These are phyloP conservation scores for Bombus confusus DNA, from an alignment of 1,140 invertebrate species.

Conservation along the genomic window DNA sequence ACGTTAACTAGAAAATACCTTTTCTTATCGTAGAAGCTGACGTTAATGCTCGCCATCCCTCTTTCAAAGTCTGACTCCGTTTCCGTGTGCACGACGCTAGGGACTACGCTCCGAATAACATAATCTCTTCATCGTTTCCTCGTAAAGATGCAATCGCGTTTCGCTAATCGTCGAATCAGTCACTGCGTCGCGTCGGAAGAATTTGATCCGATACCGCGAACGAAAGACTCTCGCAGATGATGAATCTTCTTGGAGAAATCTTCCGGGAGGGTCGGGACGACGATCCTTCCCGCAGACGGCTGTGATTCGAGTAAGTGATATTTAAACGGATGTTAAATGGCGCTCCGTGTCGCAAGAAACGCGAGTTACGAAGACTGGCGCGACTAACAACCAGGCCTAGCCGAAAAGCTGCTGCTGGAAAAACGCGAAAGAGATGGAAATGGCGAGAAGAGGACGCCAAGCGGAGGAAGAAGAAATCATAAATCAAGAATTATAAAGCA, in stretches of 20 bases:
- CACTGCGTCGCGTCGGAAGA: not conserved
- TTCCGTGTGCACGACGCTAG: no score
- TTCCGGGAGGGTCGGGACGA: no score
- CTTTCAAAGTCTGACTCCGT: no score
- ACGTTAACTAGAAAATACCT: not conserved
- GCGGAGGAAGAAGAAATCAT: conserved; percentile 57
- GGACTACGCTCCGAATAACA: not conserved
- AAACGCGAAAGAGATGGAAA: conserved; percentile 6
- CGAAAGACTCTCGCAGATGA: not conserved
- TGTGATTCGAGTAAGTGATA: conserved; percentile 51
- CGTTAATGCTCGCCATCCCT: not conserved
- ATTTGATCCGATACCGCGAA: not conserved
- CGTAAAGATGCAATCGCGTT: conserved; percentile 16
- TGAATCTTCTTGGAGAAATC: not conserved
- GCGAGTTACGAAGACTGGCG: conserved; percentile 41
- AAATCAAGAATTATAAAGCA: conserved; percentile 76
- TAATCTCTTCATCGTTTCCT: conserved; percentile 2
- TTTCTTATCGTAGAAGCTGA: not conserved
- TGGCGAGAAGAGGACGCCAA: not conserved
- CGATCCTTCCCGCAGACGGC: not conserved
- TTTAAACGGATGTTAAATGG: conserved; percentile 54
- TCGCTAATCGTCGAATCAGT: conserved; percentile 18
- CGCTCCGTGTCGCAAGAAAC: conserved; percentile 37
- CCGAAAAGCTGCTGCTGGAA: not conserved
- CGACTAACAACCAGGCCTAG: not conserved